A percentile compares a stretch with the other conserved stretches of the same genome.
Conservation (phyloP, 92 coral and sea anemone genomes). For the Palythoa caribaeorum region DNA sequence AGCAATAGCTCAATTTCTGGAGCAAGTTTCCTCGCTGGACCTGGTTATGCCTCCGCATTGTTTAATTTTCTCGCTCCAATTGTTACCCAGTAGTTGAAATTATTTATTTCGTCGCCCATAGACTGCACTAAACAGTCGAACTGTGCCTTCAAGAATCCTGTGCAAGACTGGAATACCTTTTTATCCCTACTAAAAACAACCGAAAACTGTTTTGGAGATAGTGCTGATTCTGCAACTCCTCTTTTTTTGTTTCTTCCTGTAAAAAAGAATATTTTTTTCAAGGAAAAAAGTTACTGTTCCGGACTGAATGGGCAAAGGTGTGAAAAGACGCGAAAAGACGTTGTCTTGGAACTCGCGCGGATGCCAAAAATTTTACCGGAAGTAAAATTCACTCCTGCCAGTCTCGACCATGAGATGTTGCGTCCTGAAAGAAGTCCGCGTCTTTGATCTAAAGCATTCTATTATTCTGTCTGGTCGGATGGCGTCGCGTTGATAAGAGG, state of each 20-base stretch:
- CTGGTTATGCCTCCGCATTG: slow-evolving; percentile 40
- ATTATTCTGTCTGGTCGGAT: slow-evolving; percentile 65
- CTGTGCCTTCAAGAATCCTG: slow-evolving; percentile 58
- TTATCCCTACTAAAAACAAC: slow-evolving; percentile 22
- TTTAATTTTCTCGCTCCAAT: slow-evolving; percentile 41
- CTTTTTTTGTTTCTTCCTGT: slow-evolving; percentile 30
- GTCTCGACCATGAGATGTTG: not conserved
- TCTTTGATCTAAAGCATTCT: too few species aligned
- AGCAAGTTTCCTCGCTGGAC: slow-evolving; percentile 50
- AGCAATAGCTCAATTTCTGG: slow-evolving; percentile 57
- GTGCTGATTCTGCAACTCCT: slow-evolving; percentile 34
- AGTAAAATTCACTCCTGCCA: slow-evolving; percentile 3
- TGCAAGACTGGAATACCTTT: slow-evolving; percentile 60
- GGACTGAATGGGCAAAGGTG: not conserved
- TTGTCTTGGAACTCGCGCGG: not conserved
- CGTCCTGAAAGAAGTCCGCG: not conserved
- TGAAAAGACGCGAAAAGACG: not conserved
- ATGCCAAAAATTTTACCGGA: not conserved
- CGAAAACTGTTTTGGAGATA: slow-evolving; percentile 54
- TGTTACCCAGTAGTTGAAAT: slow-evolving; percentile 53
- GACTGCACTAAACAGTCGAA: slow-evolving; percentile 44
- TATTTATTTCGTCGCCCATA: slow-evolving; percentile 48
- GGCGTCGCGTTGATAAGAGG: slow-evolving; percentile 68
- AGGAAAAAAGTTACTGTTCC: not conserved
- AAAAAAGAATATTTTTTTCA: not conserved